These are phyloP conservation scores for Eupeodes latifasciatus DNA, from an alignment of 2,888 invertebrate species.

Conservation along the genomic window DNA sequence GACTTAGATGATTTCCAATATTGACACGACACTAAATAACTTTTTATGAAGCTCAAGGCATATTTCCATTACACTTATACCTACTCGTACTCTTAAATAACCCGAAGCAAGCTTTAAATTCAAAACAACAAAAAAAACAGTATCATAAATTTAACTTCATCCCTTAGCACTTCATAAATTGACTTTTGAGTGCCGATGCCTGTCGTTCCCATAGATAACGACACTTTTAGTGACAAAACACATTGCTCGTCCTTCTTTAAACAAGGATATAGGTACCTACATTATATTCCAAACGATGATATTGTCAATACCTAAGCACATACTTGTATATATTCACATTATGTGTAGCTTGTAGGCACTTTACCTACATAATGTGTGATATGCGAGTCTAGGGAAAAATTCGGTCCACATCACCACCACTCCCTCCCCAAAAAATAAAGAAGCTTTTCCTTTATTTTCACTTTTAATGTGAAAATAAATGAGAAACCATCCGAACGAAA, in stretches of 20 bases:
- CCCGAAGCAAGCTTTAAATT: conserved; percentile 11
- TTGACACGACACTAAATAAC: too few relatives aligned
- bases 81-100: neutral
- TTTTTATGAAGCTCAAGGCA: too few relatives aligned
- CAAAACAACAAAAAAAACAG: conserved; percentile 34
- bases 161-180: conserved; percentile 63
- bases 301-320: conserved; percentile 58
- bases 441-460: conserved; percentile 37
- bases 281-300: conserved; percentile 16
- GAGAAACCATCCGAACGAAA: conserved; percentile 23
- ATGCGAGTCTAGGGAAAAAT: conserved; percentile 34
- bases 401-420: conserved; percentile 16
- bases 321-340: conserved; percentile 18
- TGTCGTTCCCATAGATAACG: conserved; percentile 41
- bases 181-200: conserved; percentile 12
- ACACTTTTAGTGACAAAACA: conserved; percentile 37
- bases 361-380: neutral
- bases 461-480: conserved; percentile 43
- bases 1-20: too few relatives aligned
- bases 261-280: neutral
- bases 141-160: conserved; percentile 48
- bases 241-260: conserved; percentile 37
- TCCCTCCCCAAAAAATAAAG: neutral
- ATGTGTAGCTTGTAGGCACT: neutral
- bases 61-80: too few relatives aligned